Base-by-base conservation (phyloP, 1,140 invertebrate species). In the Calephelis virginiensis region DNA sequence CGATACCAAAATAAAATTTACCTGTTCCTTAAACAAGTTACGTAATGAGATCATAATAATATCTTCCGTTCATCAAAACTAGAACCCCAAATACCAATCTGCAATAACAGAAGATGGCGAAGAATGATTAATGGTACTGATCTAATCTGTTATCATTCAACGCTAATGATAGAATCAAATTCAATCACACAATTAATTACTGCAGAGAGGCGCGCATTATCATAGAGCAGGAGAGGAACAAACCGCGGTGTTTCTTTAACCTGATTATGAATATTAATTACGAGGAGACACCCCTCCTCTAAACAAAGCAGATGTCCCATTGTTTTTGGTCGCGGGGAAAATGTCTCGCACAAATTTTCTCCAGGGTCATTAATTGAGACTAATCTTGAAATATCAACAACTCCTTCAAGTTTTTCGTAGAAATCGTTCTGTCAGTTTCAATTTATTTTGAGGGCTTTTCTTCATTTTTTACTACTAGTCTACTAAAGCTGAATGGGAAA, bases 251-350 rank as follows among this genome's bases (percentile, higher is more conserved):
- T 69, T 72, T 74, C 70, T 71, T 74, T 72, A 70, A 72, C 65
- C 47, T 60, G 68, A 73, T 74, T 71, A 72, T 74, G 66, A 74
- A 72, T 76, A 76, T 76, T 74, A 76, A 74, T 76, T 73, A 72
- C 60, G 45, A 67, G n/a, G 38, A 45, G 56, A 59, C 65, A 46
- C 53, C 53, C 61, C 37, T 48, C 37, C 37, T 7, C 28, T 60
- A 64, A 67, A 69, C 64, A 65, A 72, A 69, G 65, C 71, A 70
- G 71, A 70, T 67, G 71, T 62, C 67, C 65, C 71, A 67, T 69
- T 72, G 68, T 67, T 70, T 65, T 38, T 59, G 61, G 4, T 17
- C 53, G 53, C 53, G 11, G 53, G 12, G 53, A 38, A 59, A 53
- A 59, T 59, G 17, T 59, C 53, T 53, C 9, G 11, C 53, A 10